Conservation (phyloP, 2,113 vertebrate species). For the Benitochromis conjunctus region DNA sequence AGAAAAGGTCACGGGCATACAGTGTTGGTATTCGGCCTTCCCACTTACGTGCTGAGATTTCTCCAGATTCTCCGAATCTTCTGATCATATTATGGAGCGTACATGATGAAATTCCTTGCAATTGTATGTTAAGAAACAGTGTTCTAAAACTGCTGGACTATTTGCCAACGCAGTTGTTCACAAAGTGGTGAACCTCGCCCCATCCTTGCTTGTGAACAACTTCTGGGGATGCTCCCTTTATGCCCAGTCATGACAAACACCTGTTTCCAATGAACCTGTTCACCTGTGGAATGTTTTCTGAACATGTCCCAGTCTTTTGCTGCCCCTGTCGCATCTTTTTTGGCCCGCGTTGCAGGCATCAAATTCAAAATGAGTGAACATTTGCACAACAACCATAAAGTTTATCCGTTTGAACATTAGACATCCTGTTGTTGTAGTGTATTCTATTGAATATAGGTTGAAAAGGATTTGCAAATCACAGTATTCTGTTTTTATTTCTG, state of each 20-base stretch:
- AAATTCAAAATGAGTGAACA: not conserved
- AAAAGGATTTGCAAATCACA: not conserved
- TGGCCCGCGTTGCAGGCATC: not conserved
- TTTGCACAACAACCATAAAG: not conserved
- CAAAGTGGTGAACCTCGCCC: too few relatives aligned
- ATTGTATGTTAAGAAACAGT: not conserved
- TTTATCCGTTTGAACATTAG: not conserved
- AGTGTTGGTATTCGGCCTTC: not conserved
- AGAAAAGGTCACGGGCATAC: not conserved
- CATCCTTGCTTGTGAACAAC: not conserved
- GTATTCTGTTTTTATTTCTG: not conserved
- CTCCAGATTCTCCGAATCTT: not conserved
- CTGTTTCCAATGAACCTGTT: not conserved
- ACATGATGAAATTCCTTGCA: not conserved
- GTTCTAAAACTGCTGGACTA: not conserved
- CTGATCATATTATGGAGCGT: not conserved
- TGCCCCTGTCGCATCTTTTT: not conserved
- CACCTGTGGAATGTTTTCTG: not conserved
- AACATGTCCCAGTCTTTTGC: not conserved
- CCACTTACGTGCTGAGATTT: not conserved
- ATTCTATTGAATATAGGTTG: not conserved
- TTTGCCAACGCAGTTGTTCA: too few relatives aligned
- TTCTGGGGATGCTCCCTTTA: not conserved
- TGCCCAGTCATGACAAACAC: not conserved
- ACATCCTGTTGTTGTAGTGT: fast-evolving